Evolutionary conservation across 1,140 invertebrate genomes (phyloP).

Genomic region (Eupristina koningsbergeri): DNA sequence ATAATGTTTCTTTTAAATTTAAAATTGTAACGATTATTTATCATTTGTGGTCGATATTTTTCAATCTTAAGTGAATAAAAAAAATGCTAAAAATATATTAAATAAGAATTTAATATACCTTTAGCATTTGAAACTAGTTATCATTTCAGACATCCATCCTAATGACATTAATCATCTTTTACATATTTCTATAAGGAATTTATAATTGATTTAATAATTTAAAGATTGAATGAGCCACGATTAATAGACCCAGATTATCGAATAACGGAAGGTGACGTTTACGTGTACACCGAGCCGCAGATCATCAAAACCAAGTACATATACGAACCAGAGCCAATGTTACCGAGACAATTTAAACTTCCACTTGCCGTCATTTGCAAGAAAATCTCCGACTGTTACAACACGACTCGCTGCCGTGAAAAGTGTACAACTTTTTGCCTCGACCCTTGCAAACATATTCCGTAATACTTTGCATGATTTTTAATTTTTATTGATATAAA

Average conservation of each 20-base stretch:
- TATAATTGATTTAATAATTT: neutral
- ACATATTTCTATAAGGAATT: too few species aligned
- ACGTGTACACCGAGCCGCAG: conserved; percentile 47
- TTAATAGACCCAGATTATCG: conserved; percentile 46
- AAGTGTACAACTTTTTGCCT: neutral
- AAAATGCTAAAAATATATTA: too few species aligned
- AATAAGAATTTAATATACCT: too few species aligned
- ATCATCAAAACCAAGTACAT: neutral
- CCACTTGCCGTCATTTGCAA: conserved; percentile 49
- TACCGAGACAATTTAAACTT: conserved; percentile 33
- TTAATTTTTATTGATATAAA: neutral
- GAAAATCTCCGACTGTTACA: conserved; percentile 19
- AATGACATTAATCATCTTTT: too few species aligned
- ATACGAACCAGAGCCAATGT: conserved; percentile 48
- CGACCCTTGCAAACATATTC: neutral
- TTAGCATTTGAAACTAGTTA: too few species aligned
- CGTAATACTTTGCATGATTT: neutral
- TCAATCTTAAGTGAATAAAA: too few species aligned
- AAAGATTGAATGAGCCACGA: conserved; percentile 8
- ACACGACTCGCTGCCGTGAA: neutral
- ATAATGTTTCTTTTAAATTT: too few species aligned
- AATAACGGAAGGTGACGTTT: conserved; percentile 32
- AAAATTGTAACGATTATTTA: too few species aligned
- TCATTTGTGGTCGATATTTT: too few species aligned
- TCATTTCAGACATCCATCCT: too few species aligned